phyloP scores from a whole-genome alignment of 92 coral and sea anemone genomes.

The Siderastrea radians region DNA sequence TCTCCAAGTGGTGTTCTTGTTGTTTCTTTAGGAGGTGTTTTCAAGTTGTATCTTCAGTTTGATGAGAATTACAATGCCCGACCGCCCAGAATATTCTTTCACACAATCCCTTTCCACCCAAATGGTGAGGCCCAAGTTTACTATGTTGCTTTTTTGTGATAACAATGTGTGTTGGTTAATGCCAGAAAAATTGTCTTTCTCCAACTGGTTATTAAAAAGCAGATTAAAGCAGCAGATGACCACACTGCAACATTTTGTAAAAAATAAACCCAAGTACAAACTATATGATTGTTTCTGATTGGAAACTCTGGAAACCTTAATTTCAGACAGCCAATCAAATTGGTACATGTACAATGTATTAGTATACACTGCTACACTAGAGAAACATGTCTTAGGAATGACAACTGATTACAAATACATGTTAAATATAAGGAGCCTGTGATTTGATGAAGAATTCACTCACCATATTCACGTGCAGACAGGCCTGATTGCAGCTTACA shows the following conservation, averaged over 20 bases:
- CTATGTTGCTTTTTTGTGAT: background rate
- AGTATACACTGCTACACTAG: background rate
- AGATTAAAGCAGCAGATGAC: too few relatives aligned
- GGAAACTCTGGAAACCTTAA: too few relatives aligned
- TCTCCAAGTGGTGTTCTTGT: background rate
- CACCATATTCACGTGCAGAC: too few relatives aligned
- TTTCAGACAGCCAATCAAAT: too few relatives aligned
- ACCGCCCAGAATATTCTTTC: slow-evolving; percentile 91
- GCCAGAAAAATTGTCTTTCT: background rate
- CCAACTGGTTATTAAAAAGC: too few relatives aligned
- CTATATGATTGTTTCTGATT: too few relatives aligned
- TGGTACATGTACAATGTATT: too few relatives aligned
- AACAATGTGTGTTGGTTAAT: background rate
- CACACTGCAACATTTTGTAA: too few relatives aligned
- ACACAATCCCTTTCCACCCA: slow-evolving; percentile 97
- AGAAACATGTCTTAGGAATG: background rate
- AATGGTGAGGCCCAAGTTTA: slow-evolving; percentile 63
- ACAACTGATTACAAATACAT: background rate
- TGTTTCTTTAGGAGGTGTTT: slow-evolving; percentile 83
- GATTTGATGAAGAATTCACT: too few relatives aligned
- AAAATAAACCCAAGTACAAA: too few relatives aligned
- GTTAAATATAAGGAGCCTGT: too few relatives aligned
- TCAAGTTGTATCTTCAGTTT: slow-evolving; percentile 95
- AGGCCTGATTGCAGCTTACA: too few relatives aligned
- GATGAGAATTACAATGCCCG: slow-evolving; percentile 70